phyloP scores from a whole-genome alignment of 2,113 vertebrate genomes.

The Petromus typicus region DNA sequence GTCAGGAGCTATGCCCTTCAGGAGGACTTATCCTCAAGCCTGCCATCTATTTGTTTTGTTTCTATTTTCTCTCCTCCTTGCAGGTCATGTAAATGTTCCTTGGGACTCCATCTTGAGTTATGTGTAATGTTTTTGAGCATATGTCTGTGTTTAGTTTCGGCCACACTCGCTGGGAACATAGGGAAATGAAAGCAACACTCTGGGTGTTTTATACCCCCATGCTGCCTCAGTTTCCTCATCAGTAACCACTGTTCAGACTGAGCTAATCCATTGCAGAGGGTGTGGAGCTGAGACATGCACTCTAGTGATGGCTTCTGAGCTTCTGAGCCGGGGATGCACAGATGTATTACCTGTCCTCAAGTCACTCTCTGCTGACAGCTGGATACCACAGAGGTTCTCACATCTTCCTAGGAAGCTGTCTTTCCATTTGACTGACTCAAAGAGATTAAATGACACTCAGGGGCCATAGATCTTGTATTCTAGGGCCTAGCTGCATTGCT shows the following conservation, averaged over 20 bases:
- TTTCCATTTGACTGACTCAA: conserved; percentile 22
- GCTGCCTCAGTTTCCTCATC: not conserved
- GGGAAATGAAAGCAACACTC: not conserved
- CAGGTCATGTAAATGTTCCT: not conserved
- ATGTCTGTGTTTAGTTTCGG: not conserved
- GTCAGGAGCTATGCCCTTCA: not conserved
- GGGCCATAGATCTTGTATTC: not conserved
- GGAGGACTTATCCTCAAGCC: not conserved
- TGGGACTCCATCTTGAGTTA: not conserved
- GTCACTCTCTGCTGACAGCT: not conserved
- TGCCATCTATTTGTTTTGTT: not conserved
- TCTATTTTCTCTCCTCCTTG: conserved; percentile 18
- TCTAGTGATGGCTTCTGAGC: not conserved
- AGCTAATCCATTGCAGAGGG: not conserved
- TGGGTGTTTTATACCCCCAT: not conserved
- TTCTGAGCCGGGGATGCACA: not conserved
- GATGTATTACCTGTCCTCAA: not conserved
- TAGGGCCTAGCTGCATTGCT: not conserved
- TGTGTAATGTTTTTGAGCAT: not conserved
- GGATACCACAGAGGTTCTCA: not conserved
- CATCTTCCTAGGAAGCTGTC: not conserved
- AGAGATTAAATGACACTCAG: not conserved
- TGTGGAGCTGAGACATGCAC: not conserved
- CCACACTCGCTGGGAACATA: not conserved
- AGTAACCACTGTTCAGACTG: not conserved